A percentile compares a stretch with the other conserved stretches of the same genome.
Conservation (phyloP, 2,888 invertebrate species). For the Crioceris asparagi region DNA sequence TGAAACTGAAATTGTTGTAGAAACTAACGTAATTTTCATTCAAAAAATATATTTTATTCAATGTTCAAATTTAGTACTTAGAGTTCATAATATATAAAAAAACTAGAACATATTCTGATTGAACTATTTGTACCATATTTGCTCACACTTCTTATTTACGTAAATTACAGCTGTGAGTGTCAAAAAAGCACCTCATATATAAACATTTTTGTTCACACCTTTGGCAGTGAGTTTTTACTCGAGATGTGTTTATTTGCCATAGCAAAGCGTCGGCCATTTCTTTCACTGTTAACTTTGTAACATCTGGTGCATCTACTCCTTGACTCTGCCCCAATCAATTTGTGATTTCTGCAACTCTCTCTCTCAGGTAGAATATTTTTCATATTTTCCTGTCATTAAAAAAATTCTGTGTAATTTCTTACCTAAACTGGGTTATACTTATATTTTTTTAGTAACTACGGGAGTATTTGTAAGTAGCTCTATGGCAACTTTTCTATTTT, state of each 20-base stretch:
- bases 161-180: constrained; percentile 3
- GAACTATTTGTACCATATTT: constrained; percentile 6
- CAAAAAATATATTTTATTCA: background rate
- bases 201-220: constrained; percentile 1
- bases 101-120: background rate
- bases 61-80: constrained; percentile 4
- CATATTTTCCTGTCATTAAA: background rate
- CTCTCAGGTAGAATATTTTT: background rate
- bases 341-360: constrained; percentile 1
- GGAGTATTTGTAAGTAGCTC: too few relatives aligned
- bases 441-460: too few relatives aligned
- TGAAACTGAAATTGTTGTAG: background rate
- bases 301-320: constrained; percentile 1
- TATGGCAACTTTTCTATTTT: too few relatives aligned
- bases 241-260: background rate
- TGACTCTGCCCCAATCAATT: background rate
- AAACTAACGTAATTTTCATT: background rate
- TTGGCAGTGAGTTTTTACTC: background rate
- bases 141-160: constrained; percentile 5
- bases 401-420: background rate
- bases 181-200: constrained; percentile 7
- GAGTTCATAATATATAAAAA: background rate
- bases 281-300: background rate
- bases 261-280: background rate
- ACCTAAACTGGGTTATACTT: background rate